These are phyloP conservation scores for Oriolus oriolus DNA, from an alignment of 2,113 vertebrate genomes.

Conservation along the genomic window DNA sequence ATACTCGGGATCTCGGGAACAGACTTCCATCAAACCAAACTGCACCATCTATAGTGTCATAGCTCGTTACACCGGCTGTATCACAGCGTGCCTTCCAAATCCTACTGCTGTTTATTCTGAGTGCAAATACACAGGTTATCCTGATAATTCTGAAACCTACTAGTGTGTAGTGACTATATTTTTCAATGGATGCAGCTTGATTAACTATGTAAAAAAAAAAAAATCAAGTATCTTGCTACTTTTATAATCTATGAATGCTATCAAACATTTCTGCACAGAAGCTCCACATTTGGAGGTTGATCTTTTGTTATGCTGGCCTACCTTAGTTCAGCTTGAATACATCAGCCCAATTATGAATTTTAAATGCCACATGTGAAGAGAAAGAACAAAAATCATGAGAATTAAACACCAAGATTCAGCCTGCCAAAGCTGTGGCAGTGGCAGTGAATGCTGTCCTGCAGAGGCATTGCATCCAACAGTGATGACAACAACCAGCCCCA, in stretches of 20 bases:
- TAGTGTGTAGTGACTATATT: not conserved
- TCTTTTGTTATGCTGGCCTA: not conserved
- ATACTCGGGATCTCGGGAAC: fast-evolving
- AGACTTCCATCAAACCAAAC: not conserved
- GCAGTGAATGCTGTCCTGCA: not conserved
- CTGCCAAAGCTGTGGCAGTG: fast-evolving
- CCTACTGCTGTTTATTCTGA: not conserved
- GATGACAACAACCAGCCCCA: not conserved
- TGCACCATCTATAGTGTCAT: not conserved
- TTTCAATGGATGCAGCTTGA: not conserved
- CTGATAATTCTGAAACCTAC: not conserved
- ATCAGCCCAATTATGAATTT: not conserved
- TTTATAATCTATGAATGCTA: not conserved
- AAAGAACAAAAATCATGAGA: not conserved
- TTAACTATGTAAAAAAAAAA: not conserved
- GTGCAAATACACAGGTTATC: not conserved
- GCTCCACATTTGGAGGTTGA: not conserved
- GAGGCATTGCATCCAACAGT: not conserved
- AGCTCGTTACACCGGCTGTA: not conserved
- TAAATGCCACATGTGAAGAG: not conserved
- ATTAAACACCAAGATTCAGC: not conserved
- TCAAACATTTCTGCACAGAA: not conserved
- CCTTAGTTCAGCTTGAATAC: not conserved
- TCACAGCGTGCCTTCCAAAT: not conserved
- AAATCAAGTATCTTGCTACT: not conserved